phyloP scores from a whole-genome alignment of 2,797 vertebrate species.

The Yasuhikotakia modesta region DNA sequence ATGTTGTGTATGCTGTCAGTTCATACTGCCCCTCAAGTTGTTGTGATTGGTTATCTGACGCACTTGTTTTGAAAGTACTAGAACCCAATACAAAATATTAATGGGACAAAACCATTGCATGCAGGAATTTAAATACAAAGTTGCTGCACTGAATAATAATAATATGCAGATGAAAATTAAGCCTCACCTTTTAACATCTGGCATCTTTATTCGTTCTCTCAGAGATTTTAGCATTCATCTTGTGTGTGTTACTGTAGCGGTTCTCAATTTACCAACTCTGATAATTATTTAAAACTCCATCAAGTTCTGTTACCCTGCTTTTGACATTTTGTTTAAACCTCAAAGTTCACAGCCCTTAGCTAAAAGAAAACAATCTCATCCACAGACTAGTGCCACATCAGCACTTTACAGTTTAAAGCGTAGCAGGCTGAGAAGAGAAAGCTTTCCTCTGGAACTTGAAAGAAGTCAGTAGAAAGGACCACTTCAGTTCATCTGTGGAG shows the following conservation, averaged over 20 bases:
- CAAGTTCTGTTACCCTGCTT: background rate
- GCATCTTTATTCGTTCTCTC: background rate
- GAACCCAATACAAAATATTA: background rate
- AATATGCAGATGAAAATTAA: slow-evolving; percentile 5
- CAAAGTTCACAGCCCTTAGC: slow-evolving; percentile 23
- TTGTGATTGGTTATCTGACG: background rate
- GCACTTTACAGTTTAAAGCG: slow-evolving; percentile 27
- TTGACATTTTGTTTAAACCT: slow-evolving; percentile 10
- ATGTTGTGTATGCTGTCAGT: background rate
- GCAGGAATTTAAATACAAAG: too few relatives aligned
- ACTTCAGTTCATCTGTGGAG: slow-evolving; percentile 27
- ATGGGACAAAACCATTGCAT: slow-evolving; percentile 16
- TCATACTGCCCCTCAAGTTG: background rate
- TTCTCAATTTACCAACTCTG: background rate
- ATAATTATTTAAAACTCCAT: too few relatives aligned
- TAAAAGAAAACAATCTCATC: slow-evolving; percentile 18
- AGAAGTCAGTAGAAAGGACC: slow-evolving; percentile 8
- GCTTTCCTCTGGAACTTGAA: background rate
- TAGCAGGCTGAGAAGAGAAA: background rate
- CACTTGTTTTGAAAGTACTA: slow-evolving; percentile 9
- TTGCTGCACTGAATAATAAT: slow-evolving; percentile 3
- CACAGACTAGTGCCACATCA: background rate
- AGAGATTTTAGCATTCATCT: slow-evolving; percentile 8
- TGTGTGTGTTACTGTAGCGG: background rate
- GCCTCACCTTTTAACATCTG: background rate